Base-by-base conservation (phyloP, 2,888 invertebrate genomes). In the Agelastica alni region DNA sequence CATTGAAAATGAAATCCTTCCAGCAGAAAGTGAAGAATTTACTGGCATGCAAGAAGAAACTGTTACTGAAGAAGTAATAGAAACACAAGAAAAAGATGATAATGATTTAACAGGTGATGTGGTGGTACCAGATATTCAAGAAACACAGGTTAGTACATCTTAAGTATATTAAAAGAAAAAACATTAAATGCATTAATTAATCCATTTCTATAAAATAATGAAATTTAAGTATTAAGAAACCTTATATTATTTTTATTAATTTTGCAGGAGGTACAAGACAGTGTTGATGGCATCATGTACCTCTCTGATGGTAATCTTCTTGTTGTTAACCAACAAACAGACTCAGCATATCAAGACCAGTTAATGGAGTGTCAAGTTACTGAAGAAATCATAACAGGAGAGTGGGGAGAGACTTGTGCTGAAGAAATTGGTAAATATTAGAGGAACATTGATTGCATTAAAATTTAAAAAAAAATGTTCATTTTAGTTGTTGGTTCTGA, bases 351-450 rank as follows among this genome's bases (percentile, higher is more conserved):
- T 46, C 77, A 79, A 70, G 79, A 80, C 57, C 75, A 78, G 36
- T 77, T 79, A 48, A 78, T 81, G 61, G 78, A 80, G 32, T 77
- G 78, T 37, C 77, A 79, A 67, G 88, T 89, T 37, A 88, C 89
- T 0, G 90, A 91, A 68, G 91, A 91, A 74, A 87, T 91, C 1
- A 87, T 91, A 10, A 86, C 90, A 0, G 91, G 91, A 69, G 88
- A 88, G 66, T 91, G 91, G 91, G 87, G 85, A 36, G 81, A 85
- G 66, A 80, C 83, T 51, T 88, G 85, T 51, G 87, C 86, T 1
- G 88, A 88, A 64, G 61, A 62, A 53, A 62, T 64, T 18, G 59
- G 60, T 61, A 46, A 53, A n/a, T n/a, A n/a, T n/a, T n/a, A n/a
- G n/a, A n/a, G n/a, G n/a, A n/a, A n/a, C n/a, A n/a, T n/a, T n/a